A percentile compares a stretch with the other conserved stretches of the same genome.
Conservation (phyloP, 2,888 invertebrate genomes). For the Pantelozetes paolii region DNA sequence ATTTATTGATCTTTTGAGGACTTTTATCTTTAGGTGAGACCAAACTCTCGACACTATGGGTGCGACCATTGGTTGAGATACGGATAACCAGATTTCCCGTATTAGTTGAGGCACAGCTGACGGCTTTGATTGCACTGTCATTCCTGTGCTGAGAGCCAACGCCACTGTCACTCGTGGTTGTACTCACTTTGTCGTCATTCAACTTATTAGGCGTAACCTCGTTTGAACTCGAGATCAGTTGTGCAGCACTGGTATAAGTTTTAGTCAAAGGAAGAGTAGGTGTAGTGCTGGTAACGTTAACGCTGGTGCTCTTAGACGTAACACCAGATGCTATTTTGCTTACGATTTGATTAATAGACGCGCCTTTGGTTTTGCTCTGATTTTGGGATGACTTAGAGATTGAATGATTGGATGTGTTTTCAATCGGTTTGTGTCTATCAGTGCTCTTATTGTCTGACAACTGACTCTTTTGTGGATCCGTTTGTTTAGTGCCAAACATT, state of each 20-base stretch:
- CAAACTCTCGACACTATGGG: slow-evolving; percentile 5
- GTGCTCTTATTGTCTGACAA: not conserved
- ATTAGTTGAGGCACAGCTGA: slow-evolving; percentile 13
- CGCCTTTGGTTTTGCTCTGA: slow-evolving; percentile 29
- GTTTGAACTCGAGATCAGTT: not conserved
- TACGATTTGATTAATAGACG: slow-evolving; percentile 35
- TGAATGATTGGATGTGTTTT: not conserved
- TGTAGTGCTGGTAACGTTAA: slow-evolving; percentile 38
- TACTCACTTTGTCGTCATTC: slow-evolving; percentile 30
- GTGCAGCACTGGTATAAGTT: not conserved
- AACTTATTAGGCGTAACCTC: not conserved
- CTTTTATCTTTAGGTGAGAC: not conserved
- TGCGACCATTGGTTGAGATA: slow-evolving; percentile 31
- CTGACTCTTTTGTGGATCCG: not conserved
- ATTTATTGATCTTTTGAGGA: not conserved
- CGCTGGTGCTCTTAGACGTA: slow-evolving; percentile 21
- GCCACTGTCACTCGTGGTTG: slow-evolving; percentile 12
- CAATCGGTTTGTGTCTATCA: not conserved
- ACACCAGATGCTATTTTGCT: slow-evolving; percentile 37
- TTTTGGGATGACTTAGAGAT: slow-evolving; percentile 3
- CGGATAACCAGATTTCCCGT: slow-evolving; percentile 38
- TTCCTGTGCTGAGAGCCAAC: not conserved
- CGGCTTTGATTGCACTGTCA: slow-evolving; percentile 19
- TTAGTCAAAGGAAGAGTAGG: not conserved
- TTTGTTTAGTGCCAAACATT: not conserved